Evolutionary conservation across 2,113 vertebrate genomes (phyloP).

Genomic region (Syngnathus scovelli): DNA sequence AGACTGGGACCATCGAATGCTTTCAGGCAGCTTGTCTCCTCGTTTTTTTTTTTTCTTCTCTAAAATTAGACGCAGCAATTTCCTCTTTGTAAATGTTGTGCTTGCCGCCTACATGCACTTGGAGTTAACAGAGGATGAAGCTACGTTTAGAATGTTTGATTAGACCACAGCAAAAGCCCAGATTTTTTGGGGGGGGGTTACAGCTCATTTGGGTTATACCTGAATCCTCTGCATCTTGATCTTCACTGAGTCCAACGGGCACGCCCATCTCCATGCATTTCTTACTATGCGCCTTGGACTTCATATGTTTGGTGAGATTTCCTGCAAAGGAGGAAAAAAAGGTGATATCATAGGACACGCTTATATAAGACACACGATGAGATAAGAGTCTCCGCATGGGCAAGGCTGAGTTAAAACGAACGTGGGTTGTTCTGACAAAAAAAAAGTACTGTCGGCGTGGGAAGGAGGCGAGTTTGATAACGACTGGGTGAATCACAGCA

Average conservation of each 20-base stretch:
- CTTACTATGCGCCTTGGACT: slow-evolving; percentile 99
- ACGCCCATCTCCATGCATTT: slow-evolving; percentile 97
- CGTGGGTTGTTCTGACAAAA: slow-evolving; percentile 66
- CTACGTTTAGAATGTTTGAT: slow-evolving; percentile 70
- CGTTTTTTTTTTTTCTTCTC: slow-evolving; percentile 29
- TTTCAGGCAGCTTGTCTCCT: slow-evolving; percentile 49
- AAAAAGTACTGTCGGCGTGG: slow-evolving; percentile 63
- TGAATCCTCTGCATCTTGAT: slow-evolving; percentile 92
- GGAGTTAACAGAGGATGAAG: slow-evolving; percentile 64
- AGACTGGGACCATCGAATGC: slow-evolving; percentile 51
- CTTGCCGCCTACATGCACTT: slow-evolving; percentile 66
- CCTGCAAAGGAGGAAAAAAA: slow-evolving; percentile 63
- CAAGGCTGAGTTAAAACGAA: slow-evolving; percentile 66
- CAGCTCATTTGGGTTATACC: slow-evolving; percentile 64
- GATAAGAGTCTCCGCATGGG: slow-evolving; percentile 42
- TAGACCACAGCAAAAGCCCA: slow-evolving; percentile 54
- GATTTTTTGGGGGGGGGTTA: no score
- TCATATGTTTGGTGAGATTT: slow-evolving; percentile 99
- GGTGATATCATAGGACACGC: slow-evolving; percentile 47
- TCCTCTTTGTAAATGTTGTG: slow-evolving; percentile 65
- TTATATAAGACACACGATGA: slow-evolving; percentile 54
- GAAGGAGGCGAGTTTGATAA: slow-evolving; percentile 59
- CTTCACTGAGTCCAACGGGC: slow-evolving; percentile 81
- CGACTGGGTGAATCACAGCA: slow-evolving; percentile 64
- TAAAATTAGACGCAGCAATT: slow-evolving; percentile 75